Evolutionary conservation across 2,797 vertebrate species (phyloP), one percentile per base, ranked within the genome.

Genomic region (Xerus rutilus): DNA sequence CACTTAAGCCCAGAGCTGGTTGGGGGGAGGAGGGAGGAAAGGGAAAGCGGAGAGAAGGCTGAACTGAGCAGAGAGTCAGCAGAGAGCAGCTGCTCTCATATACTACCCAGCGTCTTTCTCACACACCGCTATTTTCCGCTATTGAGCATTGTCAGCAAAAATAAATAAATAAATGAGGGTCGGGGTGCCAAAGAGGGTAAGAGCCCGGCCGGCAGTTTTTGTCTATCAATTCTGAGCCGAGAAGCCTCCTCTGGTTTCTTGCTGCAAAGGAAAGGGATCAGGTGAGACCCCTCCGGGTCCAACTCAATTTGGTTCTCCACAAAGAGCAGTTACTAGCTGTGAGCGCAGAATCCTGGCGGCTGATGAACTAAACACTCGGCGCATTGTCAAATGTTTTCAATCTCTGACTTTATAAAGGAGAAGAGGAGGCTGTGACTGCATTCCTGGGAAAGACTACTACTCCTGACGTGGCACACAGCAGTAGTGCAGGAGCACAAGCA

Each of bases 121-220:
- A 83, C 77, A 74, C 82, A 83, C 67, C 79, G 93, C 94, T 97
- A 20, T 97, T 93, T 95, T 82, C 86, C 79, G 57, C 79, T 95
- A 78, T 92, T 67, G 93, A 95, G 91, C 96, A 91, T 5, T 74
- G 94, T 97, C 95, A 97, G 95, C 96, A 93, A 89, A 95, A 96
- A 91, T 93, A 93, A 86, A 91, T 93, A 74, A 94, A 93, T 52
- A 76, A 82, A 93, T 43, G 10, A 43, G 70, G 39, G 30, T 20
- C 30, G 73, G 32, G 57, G 21, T 7, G 92, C 86, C 96, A 95
- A 86, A 85, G 91, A 84, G 72, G 54, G 30, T 73, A 77, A 62
- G 79, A 86, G 73, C 79, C 28, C 3, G 59, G 77, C 74, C 20
- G 76, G 86, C 73, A 84, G 91, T 87, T 95, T 95, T 43, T 87